Percentiles rank a stretch among this genome's conserved stretches.
Evolutionary conservation across 2,888 invertebrate species (phyloP).

Genomic region (Phoronis australis): DNA sequence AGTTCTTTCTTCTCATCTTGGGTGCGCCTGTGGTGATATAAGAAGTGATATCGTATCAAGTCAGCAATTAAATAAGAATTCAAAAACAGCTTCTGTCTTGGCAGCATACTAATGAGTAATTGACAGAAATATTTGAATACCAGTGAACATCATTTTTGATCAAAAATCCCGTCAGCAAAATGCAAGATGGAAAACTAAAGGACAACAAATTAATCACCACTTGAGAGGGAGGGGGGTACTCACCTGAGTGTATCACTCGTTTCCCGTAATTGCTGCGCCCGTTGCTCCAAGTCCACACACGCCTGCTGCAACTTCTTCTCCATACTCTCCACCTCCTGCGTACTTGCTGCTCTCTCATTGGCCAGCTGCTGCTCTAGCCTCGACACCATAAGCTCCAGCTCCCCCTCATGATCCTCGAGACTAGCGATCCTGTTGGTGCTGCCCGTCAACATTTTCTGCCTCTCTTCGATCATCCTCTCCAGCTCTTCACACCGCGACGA

Average conservation of each 20-base stretch:
- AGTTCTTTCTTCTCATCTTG: constrained; percentile 24
- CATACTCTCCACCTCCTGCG: constrained; percentile 30
- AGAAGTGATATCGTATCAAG: no score
- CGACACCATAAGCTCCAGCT: constrained; percentile 31
- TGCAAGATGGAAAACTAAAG: no score
- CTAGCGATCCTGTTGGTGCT: constrained; percentile 25
- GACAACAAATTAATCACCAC: no score
- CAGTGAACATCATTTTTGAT: neutral
- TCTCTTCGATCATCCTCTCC: constrained; percentile 26
- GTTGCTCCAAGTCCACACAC: constrained; percentile 25
- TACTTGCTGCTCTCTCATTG: constrained; percentile 28
- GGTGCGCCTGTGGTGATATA: constrained; percentile 16
- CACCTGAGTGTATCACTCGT: constrained; percentile 26
- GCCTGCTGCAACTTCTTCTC: constrained; percentile 34
- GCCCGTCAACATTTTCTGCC: constrained; percentile 30
- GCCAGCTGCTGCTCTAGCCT: constrained; percentile 35
- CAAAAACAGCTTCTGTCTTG: neutral
- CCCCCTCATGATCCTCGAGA: constrained; percentile 29
- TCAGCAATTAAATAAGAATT: no score
- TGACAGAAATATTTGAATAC: neutral
- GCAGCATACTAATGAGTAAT: neutral
- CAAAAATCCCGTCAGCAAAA: no score
- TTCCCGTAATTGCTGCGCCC: constrained; percentile 18
- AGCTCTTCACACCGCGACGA: constrained; percentile 23
- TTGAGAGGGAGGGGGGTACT: no score